A percentile compares a stretch with the other conserved stretches of the same genome.
phyloP scores from a whole-genome alignment of 2,797 vertebrate species.

The Scolopax rusticola region DNA sequence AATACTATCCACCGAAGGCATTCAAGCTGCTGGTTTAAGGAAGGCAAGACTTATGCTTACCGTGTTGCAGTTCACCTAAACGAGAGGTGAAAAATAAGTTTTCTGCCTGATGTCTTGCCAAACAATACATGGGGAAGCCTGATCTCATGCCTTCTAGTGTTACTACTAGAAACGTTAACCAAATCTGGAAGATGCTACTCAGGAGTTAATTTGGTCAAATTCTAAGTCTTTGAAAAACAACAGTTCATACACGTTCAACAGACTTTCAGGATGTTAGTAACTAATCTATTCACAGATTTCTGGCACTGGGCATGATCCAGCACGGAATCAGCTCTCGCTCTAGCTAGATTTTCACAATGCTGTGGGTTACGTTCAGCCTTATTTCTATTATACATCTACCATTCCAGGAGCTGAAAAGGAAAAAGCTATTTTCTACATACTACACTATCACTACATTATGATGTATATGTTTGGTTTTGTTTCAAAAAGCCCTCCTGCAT shows the following conservation, averaged over 20 bases:
- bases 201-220: not conserved
- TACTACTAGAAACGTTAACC: not conserved
- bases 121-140: not conserved
- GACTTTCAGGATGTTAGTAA: not conserved
- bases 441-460: no score
- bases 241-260: fast-evolving
- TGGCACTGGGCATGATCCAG: not conserved
- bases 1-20: not conserved
- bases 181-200: not conserved
- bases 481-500: not conserved
- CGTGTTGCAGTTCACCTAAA: not conserved
- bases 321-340: not conserved
- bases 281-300: not conserved
- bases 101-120: not conserved
- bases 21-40: not conserved
- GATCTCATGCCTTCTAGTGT: not conserved
- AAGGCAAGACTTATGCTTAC: not conserved
- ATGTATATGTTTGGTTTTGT: not conserved
- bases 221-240: not conserved
- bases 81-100: not conserved
- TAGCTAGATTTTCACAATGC: not conserved
- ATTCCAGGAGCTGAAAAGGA: not conserved
- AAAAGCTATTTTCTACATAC: not conserved
- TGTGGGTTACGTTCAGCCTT: not conserved
- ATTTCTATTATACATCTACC: not conserved